Conservation (phyloP, 35 echinoderm and acorn worm genomes). For the Hemicentrotus pulcherrimus region DNA sequence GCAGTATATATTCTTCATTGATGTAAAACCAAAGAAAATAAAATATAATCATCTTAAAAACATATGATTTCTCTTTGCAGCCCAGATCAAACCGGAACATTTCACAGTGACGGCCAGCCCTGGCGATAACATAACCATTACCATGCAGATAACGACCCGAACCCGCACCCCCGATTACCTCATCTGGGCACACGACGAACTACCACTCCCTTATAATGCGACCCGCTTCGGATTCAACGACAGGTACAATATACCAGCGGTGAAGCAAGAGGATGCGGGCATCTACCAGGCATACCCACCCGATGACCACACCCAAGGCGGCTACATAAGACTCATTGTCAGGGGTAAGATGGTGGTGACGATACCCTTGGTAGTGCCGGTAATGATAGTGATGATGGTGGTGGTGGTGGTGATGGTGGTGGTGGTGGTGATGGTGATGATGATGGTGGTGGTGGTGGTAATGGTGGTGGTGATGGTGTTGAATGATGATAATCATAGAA, state of each 20-base stretch:
- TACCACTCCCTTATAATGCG: not conserved
- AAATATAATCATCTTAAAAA: too few species aligned
- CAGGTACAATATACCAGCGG: conserved; percentile 38
- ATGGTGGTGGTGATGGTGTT: not conserved
- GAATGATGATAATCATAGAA: too few species aligned
- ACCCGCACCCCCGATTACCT: not conserved
- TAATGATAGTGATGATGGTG: not conserved
- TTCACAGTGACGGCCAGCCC: conserved; percentile 55
- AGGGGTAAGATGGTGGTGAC: conserved; percentile 40
- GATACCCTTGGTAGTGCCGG: not conserved
- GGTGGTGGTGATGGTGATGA: not conserved
- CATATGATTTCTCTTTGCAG: conserved; percentile 31
- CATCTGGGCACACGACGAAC: conserved; percentile 51
- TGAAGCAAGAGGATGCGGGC: conserved; percentile 30
- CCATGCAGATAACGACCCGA: not conserved
- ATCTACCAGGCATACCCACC: conserved; percentile 57
- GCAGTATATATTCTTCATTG: too few species aligned
- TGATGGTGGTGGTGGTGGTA: not conserved
- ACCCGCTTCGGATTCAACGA: conserved; percentile 10
- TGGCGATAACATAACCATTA: conserved; percentile 39
- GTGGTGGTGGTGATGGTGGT: not conserved
- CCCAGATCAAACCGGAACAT: conserved; percentile 45
- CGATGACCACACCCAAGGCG: conserved; percentile 17
- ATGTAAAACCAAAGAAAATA: too few species aligned
- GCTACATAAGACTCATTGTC: conserved; percentile 60